phyloP scores from a whole-genome alignment of 1,140 invertebrate species.

The Pogonomyrmex californicus region DNA sequence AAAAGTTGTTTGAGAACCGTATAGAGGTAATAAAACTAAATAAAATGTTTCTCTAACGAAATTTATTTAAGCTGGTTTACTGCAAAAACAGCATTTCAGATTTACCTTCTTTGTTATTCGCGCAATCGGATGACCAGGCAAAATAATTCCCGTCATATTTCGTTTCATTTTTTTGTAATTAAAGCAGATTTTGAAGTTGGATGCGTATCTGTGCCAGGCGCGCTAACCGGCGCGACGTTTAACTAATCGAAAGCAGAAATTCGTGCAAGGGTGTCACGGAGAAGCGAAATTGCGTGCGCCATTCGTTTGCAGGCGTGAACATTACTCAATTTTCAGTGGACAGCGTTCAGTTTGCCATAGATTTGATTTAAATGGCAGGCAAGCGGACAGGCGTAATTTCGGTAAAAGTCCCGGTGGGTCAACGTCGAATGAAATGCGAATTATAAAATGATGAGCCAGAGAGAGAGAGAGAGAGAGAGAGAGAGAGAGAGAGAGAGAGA shows the following conservation, averaged over 20 bases:
- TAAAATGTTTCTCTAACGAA: slow-evolving; percentile 28
- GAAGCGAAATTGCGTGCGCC: slow-evolving; percentile 20
- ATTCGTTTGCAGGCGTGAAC: slow-evolving; percentile 25
- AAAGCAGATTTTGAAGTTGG: not conserved
- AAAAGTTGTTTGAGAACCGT: not conserved
- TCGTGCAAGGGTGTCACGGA: not conserved
- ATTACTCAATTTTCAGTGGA: slow-evolving; percentile 62
- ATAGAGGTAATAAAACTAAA: slow-evolving; percentile 12
- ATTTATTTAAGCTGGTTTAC: slow-evolving; percentile 22
- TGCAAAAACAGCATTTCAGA: not conserved
- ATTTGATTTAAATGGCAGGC: slow-evolving; percentile 63
- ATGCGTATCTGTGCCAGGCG: not conserved
- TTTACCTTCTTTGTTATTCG: not conserved
- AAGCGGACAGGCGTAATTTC: slow-evolving; percentile 61
- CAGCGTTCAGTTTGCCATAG: slow-evolving; percentile 48
- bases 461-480: not conserved
- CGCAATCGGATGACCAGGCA: not conserved
- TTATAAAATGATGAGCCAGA: slow-evolving; percentile 10
- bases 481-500: too few species aligned
- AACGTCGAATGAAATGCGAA: slow-evolving; percentile 35
- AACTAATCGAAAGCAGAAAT: slow-evolving; percentile 43
- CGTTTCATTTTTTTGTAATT: not conserved
- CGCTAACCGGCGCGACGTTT: slow-evolving; percentile 2
- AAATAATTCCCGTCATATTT: slow-evolving; percentile 1
- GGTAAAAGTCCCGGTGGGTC: slow-evolving; percentile 48